These are phyloP conservation scores for Protonemura montana DNA, from an alignment of 2,888 invertebrate species.

Conservation along the genomic window DNA sequence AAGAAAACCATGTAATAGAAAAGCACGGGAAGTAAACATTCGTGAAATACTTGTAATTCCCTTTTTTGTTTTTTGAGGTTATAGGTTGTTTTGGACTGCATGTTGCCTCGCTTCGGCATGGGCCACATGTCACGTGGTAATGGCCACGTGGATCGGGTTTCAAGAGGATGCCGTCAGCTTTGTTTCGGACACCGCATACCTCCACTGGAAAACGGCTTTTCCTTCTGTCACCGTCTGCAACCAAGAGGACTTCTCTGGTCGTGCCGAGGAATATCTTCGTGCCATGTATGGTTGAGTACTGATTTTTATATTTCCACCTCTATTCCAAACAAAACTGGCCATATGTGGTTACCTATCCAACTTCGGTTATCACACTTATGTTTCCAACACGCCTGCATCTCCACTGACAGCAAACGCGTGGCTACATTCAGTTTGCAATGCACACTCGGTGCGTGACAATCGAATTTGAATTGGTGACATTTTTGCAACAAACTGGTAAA, in stretches of 20 bases:
- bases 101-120: background rate
- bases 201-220: constrained; percentile 2
- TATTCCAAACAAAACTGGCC: background rate
- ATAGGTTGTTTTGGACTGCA: background rate
- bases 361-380: too few relatives aligned
- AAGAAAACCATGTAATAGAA: too few relatives aligned
- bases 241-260: background rate
- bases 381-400: too few relatives aligned
- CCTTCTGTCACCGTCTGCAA: background rate
- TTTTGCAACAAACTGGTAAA: too few relatives aligned
- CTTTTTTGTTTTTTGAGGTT: too few relatives aligned
- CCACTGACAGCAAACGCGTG: too few relatives aligned
- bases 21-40: too few relatives aligned
- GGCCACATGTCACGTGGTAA: background rate
- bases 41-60: too few relatives aligned
- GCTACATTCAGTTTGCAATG: too few relatives aligned
- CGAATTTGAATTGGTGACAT: too few relatives aligned
- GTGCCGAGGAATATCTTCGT: background rate
- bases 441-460: too few relatives aligned
- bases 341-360: too few relatives aligned
- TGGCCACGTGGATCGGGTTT: background rate
- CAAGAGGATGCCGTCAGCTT: constrained; percentile 14
- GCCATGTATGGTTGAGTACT: background rate
- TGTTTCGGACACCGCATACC: constrained; percentile 16
- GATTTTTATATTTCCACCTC: background rate